Conservation (phyloP, 2,113 vertebrate genomes). For the Manacus vitellinus region DNA sequence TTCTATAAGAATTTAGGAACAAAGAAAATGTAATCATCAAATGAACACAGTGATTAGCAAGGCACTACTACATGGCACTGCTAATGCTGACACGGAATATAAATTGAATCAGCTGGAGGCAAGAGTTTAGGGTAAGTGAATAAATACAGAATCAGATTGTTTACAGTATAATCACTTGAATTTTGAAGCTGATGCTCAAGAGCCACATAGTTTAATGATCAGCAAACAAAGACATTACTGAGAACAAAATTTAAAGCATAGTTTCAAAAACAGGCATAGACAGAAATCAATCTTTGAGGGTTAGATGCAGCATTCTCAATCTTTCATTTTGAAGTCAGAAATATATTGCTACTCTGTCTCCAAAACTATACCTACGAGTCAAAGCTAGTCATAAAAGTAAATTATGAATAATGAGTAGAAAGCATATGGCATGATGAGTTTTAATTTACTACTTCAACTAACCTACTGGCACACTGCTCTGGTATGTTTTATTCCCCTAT, state of each 20-base stretch:
- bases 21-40: conserved; percentile 35
- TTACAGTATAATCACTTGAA: background rate
- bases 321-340: background rate
- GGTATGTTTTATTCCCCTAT: background rate
- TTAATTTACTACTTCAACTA: conserved; percentile 14
- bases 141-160: background rate
- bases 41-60: conserved; percentile 37
- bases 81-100: conserved; percentile 8
- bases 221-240: background rate
- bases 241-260: background rate
- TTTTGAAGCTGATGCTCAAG: background rate
- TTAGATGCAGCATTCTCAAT: background rate
- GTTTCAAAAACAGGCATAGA: background rate
- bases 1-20: background rate
- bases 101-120: conserved; percentile 27
- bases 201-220: background rate
- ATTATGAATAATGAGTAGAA: background rate
- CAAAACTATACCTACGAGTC: background rate
- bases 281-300: background rate
- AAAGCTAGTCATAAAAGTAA: conserved; percentile 11
- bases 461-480: background rate
- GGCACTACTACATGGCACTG: background rate
- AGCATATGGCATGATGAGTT: background rate
- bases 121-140: conserved; percentile 29
- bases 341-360: background rate